Base-by-base conservation (phyloP, 2,888 invertebrate species). In the Acanthosepion esculentum region DNA sequence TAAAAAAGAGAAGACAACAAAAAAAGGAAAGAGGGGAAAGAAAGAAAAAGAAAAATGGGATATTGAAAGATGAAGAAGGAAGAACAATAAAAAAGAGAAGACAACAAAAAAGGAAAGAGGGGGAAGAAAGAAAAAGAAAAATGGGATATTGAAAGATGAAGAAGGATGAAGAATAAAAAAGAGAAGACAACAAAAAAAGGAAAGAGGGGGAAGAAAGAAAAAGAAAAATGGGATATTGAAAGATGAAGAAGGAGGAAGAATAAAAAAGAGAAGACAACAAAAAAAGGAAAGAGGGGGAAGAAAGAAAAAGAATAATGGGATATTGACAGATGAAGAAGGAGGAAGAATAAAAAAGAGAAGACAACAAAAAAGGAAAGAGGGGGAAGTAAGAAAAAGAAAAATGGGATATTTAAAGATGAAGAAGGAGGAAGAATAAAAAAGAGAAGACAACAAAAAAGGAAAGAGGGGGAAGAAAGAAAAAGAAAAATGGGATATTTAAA, bases 61-160 rank as follows among this genome's bases (percentile, higher is more conserved):
- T 10, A 20, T 6, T 3, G 1, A 1, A 23, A 0, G 12, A 7
- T 20, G 20, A 33, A 3, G 23, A 5, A 33, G 48, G 5, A 18
- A 1, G 20, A 33, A 20, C 2, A 48, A n/a, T n/a, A n/a, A n/a
- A 50, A 48, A 33, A 23, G 12, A 91, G 91, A 91, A 33, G 48
- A 33, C 4, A 20, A 48, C 1, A 0, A 48, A 20, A 12, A 12
- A 20, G 0, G 20, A 7, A 12, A 5, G 20, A 20, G 20, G 20
- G 5, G 48, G 26, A 33, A 7, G 91, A 6, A 12, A 33, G 91
- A 91, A n/a, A 91, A 48, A 20, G 48, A 7, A 29, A 48, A 15
- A 23, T 6, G 0, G 29, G 23, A 29, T 7, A 48, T 20, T 7
- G 23, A 33, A 23, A 3, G 48, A 26, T 8, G 1, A n/a, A n/a